These are phyloP conservation scores for Drosophila sulfurigaster DNA, from an alignment of 1,140 invertebrate genomes.

Conservation along the genomic window DNA sequence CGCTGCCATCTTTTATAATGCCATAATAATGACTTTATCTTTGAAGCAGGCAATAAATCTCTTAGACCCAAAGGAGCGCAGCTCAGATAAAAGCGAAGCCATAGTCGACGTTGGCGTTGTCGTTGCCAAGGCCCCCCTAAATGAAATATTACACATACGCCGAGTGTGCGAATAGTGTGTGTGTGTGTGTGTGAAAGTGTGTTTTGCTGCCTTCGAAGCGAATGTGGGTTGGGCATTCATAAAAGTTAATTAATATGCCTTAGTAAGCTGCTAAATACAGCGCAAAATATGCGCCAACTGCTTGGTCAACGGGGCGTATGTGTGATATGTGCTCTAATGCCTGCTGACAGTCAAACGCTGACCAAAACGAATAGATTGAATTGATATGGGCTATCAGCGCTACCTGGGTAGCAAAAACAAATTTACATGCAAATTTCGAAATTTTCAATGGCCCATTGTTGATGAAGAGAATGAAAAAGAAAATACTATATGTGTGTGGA, in stretches of 20 bases:
- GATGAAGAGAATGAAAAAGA: constrained; percentile 38
- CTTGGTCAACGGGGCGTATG: constrained; percentile 55
- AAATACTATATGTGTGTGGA: too few species aligned
- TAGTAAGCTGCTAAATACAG: constrained; percentile 77
- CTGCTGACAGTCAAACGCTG: constrained; percentile 52
- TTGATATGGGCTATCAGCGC: constrained; percentile 60
- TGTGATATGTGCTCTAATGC: constrained; percentile 46
- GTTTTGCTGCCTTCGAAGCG: neutral
- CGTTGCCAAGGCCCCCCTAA: constrained; percentile 58
- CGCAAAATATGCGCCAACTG: constrained; percentile 66
- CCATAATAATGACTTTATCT: constrained; percentile 81
- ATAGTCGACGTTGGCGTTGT: neutral
- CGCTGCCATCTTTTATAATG: constrained; percentile 69
- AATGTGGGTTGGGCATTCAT: constrained; percentile 49
- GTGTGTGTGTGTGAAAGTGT: neutral
- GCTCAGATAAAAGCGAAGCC: constrained; percentile 51
- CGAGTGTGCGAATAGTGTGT: constrained; percentile 37
- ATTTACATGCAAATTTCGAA: constrained; percentile 71
- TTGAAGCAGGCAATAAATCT: constrained; percentile 80
- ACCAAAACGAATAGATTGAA: constrained; percentile 27
- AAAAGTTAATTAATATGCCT: constrained; percentile 81
- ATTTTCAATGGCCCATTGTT: constrained; percentile 66
- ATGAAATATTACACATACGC: constrained; percentile 79
- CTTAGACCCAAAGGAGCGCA: constrained; percentile 63
- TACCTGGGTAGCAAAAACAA: constrained; percentile 65